phyloP scores from a whole-genome alignment of 1,140 invertebrate genomes.

The Atta colombica region DNA sequence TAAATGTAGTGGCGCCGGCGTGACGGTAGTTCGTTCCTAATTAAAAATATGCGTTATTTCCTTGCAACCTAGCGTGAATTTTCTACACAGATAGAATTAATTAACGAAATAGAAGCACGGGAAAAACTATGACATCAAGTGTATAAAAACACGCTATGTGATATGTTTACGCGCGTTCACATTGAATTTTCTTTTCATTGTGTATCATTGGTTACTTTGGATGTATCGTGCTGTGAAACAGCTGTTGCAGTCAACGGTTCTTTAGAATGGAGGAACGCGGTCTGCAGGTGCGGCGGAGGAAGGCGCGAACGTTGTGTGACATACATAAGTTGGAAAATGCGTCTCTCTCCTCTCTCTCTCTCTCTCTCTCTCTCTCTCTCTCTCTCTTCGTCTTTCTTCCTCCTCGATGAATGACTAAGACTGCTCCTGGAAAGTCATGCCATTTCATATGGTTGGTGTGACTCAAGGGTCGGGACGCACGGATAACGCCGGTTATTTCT shows the following conservation, averaged over 20 bases:
- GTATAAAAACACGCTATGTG: neutral
- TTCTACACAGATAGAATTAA: slow-evolving; percentile 28
- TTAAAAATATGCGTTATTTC: slow-evolving; percentile 51
- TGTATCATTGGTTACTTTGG: slow-evolving; percentile 45
- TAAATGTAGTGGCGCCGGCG: slow-evolving; percentile 4
- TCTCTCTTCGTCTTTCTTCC: too few species aligned
- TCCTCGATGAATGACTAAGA: slow-evolving; percentile 76
- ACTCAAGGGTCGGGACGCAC: slow-evolving; percentile 70
- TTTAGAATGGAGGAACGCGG: slow-evolving; percentile 58
- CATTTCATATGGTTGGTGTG: slow-evolving; percentile 58
- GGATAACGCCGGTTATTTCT: slow-evolving; percentile 79
- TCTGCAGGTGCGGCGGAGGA: slow-evolving; percentile 4
- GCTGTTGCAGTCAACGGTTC: slow-evolving; percentile 54
- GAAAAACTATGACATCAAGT: neutral
- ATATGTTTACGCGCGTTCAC: neutral
- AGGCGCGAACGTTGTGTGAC: neutral
- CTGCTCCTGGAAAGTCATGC: slow-evolving; percentile 69
- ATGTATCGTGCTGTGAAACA: slow-evolving; percentile 54
- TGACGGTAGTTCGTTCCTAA: slow-evolving; percentile 34
- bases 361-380: neutral
- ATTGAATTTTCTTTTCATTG: slow-evolving; percentile 29
- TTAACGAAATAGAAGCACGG: slow-evolving; percentile 39
- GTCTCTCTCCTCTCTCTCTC: neutral
- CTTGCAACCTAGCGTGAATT: slow-evolving; percentile 32
- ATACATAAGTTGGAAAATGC: slow-evolving; percentile 24